phyloP scores from a whole-genome alignment of 1,140 invertebrate species.

The Drosophila dunni region DNA sequence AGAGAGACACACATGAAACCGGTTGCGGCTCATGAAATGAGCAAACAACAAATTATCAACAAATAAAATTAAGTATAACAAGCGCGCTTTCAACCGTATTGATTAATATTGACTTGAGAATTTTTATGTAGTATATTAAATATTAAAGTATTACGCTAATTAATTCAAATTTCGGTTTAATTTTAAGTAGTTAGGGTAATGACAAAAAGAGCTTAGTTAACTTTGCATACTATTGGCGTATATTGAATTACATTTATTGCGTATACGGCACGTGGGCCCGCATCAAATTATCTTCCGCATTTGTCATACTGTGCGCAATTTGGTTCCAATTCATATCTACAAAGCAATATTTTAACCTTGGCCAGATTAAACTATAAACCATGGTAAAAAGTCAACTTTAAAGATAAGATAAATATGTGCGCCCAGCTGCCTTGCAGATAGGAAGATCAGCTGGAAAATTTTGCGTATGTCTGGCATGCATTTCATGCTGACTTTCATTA shows the following conservation, averaged over 20 bases:
- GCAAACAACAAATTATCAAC: slow-evolving; percentile 59
- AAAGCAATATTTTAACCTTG: slow-evolving; percentile 29
- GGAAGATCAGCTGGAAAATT: slow-evolving; percentile 1
- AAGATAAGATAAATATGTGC: slow-evolving; percentile 32
- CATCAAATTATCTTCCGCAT: slow-evolving; percentile 19
- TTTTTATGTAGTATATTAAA: neutral
- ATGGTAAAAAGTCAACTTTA: slow-evolving; percentile 33
- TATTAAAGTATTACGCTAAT: neutral
- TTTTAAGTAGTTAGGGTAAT: neutral
- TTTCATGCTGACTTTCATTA: neutral
- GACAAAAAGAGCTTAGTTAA: too few relatives aligned
- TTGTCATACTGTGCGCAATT: neutral
- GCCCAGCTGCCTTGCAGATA: slow-evolving; percentile 13
- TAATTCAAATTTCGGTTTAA: neutral
- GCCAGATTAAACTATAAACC: slow-evolving; percentile 9
- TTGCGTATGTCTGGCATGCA: neutral
- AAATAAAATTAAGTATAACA: slow-evolving; percentile 22
- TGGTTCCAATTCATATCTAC: slow-evolving; percentile 19
- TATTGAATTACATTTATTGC: slow-evolving; percentile 44
- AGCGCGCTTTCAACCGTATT: neutral
- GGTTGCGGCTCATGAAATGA: slow-evolving; percentile 27
- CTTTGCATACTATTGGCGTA: slow-evolving; percentile 20
- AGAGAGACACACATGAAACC: slow-evolving; percentile 27
- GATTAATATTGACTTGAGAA: slow-evolving; percentile 5
- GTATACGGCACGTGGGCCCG: slow-evolving; percentile 10